phyloP scores from a whole-genome alignment of 2,113 vertebrate genomes.

The Amphiprion percula region DNA sequence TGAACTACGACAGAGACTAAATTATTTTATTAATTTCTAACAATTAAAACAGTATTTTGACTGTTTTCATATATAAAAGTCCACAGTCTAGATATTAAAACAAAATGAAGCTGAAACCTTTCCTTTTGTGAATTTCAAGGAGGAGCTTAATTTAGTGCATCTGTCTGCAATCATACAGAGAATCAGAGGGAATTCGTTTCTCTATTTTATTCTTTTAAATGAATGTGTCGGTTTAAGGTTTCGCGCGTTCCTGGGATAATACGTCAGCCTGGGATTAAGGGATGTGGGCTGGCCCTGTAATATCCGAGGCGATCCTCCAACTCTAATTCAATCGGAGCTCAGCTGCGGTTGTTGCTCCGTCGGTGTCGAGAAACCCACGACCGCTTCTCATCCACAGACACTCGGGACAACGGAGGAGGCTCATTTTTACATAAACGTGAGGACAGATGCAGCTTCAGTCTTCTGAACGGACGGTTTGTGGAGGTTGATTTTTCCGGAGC shows the following conservation, averaged over 20 bases:
- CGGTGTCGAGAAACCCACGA: constrained; percentile 43
- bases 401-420: constrained; percentile 16
- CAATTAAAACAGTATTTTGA: no score
- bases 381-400: constrained; percentile 25
- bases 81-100: no score
- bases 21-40: no score
- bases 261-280: constrained; percentile 77
- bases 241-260: constrained; percentile 37
- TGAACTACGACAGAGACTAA: no score
- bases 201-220: not conserved
- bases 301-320: constrained; percentile 62
- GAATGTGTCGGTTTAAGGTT: constrained; percentile 44
- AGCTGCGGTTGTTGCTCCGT: constrained; percentile 54
- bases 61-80: no score
- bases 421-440: not conserved
- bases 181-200: not conserved
- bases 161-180: no score
- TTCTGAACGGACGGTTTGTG: constrained; percentile 12
- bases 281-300: constrained; percentile 73
- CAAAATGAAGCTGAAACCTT: no score
- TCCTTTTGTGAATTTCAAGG: no score
- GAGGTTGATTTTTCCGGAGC: constrained; percentile 7
- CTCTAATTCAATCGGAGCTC: constrained; percentile 63
- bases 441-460: constrained; percentile 25
- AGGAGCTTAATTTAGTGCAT: no score